Evolutionary conservation across 2,113 vertebrate species (phyloP), one percentile per base, ranked within the genome.

Genomic region (Callipepla squamata): DNA sequence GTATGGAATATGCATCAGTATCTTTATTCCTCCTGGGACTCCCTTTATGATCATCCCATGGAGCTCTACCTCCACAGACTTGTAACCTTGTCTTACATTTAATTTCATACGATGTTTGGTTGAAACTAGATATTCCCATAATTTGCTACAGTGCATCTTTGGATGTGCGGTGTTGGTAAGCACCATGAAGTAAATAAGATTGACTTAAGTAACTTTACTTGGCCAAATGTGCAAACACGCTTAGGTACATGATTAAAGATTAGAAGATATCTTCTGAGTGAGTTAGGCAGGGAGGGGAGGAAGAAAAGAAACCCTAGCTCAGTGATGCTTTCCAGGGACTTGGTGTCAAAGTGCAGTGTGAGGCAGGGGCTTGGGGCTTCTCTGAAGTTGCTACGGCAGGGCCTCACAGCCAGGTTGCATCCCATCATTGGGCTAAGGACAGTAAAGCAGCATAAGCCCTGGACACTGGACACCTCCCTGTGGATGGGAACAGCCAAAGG

Each of bases 371-470:
- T 9, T 13, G 32, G 32, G 26, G 30, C 4, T 14, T 57, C 10
- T 14, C 0, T 0, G 6, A 13, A 20, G 3, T 0, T 3, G 22
- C 51, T 8, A 4, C 21, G 18, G 26, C 42, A 69, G 47, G 30
- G 25, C 25, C 25, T 70, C 11, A 19, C 7, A 44, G 8, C 11
- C 23, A 58, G 23, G 21, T 32, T 1, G 0, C 6, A 4, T 25
- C 19, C 36, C 16, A 7, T 25, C 1, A 0, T 13, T 36, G 44
- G 47, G 25, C n/a, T 38, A 17, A 7, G 45, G 59, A 20, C 25
- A 55, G 38, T 21, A 16, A 8, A 55, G 7, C 62, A 28, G 40
- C 18, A 62, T 13, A 18, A n/a, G 50, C 20, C 16, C 3, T 0
- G 0, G 21, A 21, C 16, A 12, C 14, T 25, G 11, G 19, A 11